These are phyloP conservation scores for Sebastes reedi DNA, from an alignment of 2,797 vertebrate genomes.

Conservation along the genomic window DNA sequence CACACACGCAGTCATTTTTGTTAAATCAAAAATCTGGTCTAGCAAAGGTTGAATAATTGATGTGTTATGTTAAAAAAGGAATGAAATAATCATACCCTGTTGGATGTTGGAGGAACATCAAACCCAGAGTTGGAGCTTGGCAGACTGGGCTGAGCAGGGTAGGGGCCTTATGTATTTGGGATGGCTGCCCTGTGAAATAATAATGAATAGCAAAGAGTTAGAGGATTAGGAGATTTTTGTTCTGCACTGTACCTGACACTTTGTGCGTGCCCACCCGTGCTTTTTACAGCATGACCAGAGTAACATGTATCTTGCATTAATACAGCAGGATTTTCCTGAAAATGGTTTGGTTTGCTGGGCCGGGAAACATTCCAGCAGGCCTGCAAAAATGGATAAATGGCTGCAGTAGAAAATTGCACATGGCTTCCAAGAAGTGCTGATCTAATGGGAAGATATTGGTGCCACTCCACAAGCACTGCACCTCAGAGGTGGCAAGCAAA, in stretches of 20 bases:
- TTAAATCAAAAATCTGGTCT: constrained; percentile 65
- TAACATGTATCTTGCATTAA: constrained; percentile 34
- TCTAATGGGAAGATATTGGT: constrained; percentile 20
- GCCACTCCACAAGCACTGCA: background rate
- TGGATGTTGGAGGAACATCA: constrained; percentile 77
- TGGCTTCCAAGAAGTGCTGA: constrained; percentile 8
- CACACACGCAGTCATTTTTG: constrained; percentile 53
- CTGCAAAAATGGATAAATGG: constrained; percentile 9
- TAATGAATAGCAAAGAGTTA: constrained; percentile 68
- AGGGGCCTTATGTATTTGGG: constrained; percentile 67
- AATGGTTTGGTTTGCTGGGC: constrained; percentile 25
- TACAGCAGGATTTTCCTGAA: constrained; percentile 10
- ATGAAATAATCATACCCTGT: constrained; percentile 78
- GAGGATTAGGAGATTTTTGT: constrained; percentile 72
- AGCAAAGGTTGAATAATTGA: constrained; percentile 78
- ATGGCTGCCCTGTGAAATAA: constrained; percentile 68
- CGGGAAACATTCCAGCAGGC: constrained; percentile 5
- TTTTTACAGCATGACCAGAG: constrained; percentile 31
- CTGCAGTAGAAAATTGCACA: constrained; percentile 24
- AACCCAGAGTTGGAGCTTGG: constrained; percentile 67
- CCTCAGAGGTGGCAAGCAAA: background rate
- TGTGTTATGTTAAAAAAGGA: constrained; percentile 75
- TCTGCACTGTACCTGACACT: constrained; percentile 71
- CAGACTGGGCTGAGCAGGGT: constrained; percentile 62
- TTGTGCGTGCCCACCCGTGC: constrained; percentile 52